phyloP scores from a whole-genome alignment of 2,888 invertebrate genomes.

The Scaptomyza caliginosa region DNA sequence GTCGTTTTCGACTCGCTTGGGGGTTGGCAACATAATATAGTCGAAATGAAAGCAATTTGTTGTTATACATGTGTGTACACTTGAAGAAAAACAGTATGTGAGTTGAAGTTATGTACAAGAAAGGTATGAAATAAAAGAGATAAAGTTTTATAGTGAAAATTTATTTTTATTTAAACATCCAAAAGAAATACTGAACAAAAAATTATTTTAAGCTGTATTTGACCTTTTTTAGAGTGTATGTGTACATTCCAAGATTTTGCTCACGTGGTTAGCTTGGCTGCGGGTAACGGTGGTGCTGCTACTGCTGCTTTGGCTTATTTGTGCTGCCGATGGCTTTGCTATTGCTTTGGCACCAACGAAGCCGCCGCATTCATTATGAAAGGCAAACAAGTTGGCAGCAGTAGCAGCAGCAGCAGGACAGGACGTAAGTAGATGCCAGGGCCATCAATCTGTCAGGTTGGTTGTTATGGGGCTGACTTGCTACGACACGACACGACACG shows the following conservation, averaged over 20 bases:
- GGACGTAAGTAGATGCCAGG: slow-evolving; percentile 46
- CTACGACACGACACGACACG: background rate
- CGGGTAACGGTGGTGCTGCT: background rate
- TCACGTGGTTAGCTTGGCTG: slow-evolving; percentile 46
- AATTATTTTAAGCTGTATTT: background rate
- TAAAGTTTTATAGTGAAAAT: background rate
- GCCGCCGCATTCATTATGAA: slow-evolving; percentile 77
- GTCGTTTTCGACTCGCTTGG: slow-evolving; percentile 15
- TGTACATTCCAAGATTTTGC: slow-evolving; percentile 30
- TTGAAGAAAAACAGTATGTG: background rate
- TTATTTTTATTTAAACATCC: too few species aligned
- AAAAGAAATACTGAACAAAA: background rate
- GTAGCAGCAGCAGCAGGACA: slow-evolving; percentile 12
- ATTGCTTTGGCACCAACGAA: slow-evolving; percentile 45
- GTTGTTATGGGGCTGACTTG: slow-evolving; percentile 30
- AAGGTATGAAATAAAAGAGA: background rate
- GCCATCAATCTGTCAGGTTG: slow-evolving; percentile 65
- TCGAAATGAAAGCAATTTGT: slow-evolving; percentile 26
- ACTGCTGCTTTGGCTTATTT: slow-evolving; percentile 44
- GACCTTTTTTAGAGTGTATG: background rate
- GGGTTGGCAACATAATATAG: slow-evolving; percentile 46
- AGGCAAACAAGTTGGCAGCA: slow-evolving; percentile 64
- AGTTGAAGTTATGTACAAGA: background rate
- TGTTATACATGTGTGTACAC: slow-evolving; percentile 7
- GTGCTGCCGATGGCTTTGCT: slow-evolving; percentile 15